Evolutionary conservation across 2,113 vertebrate species (phyloP).

Genomic region (Typhlomys cinereus): DNA sequence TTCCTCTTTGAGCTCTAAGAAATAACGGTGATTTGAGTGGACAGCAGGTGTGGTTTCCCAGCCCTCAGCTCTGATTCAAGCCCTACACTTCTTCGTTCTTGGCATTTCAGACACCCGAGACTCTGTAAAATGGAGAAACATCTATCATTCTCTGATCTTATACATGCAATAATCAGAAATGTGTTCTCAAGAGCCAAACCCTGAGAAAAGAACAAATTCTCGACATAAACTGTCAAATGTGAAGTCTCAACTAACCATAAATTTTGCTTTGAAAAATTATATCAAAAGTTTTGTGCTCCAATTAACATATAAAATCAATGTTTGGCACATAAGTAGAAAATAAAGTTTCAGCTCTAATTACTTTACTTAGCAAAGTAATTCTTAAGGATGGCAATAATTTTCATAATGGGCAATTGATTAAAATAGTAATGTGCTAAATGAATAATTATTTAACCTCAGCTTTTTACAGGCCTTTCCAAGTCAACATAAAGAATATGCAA

Average conservation of each 20-base stretch:
- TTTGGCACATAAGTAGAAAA: constrained; percentile 62
- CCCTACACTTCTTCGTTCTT: neutral
- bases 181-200: constrained; percentile 51
- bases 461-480: constrained; percentile 60
- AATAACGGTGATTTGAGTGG: neutral
- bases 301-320: constrained; percentile 69
- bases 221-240: constrained; percentile 27
- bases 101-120: neutral
- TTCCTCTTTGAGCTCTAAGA: constrained; percentile 20
- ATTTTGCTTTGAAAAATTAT: constrained; percentile 79
- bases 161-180: neutral
- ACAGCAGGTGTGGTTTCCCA: neutral
- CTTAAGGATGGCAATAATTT: constrained; percentile 69
- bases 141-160: neutral
- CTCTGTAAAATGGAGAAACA: neutral
- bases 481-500: constrained; percentile 49
- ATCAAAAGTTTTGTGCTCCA: constrained; percentile 68
- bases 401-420: constrained; percentile 66
- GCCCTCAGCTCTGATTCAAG: neutral
- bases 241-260: constrained; percentile 75
- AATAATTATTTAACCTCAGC: constrained; percentile 65
- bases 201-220: constrained; percentile 70
- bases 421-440: constrained; percentile 55
- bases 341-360: constrained; percentile 78
- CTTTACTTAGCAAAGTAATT: constrained; percentile 72